These are phyloP conservation scores for Drosophila willistoni DNA, from an alignment of 1,140 invertebrate species.

Conservation along the genomic window DNA sequence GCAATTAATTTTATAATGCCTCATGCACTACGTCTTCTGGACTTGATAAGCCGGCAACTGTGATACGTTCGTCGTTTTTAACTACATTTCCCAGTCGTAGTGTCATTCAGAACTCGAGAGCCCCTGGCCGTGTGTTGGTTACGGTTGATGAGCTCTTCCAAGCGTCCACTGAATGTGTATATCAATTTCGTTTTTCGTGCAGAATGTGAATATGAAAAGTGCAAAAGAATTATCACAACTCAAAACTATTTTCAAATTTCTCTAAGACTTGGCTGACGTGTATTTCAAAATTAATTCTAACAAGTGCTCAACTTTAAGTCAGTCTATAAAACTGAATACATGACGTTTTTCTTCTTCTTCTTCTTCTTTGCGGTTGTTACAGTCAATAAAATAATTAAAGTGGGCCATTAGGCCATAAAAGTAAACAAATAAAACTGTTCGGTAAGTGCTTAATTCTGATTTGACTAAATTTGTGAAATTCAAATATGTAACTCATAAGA, in stretches of 20 bases:
- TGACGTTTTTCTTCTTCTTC: too few relatives aligned
- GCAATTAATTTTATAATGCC: conserved; percentile 55
- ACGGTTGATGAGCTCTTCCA: conserved; percentile 61
- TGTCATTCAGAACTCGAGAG: conserved; percentile 45
- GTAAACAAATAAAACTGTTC: not conserved
- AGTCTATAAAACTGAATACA: not conserved
- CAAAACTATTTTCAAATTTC: conserved; percentile 41
- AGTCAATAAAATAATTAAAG: not conserved
- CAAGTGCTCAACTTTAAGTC: not conserved
- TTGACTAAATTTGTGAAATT: conserved; percentile 1
- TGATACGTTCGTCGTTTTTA: conserved; percentile 29
- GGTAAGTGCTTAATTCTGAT: conserved; percentile 20
- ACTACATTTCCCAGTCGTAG: conserved; percentile 23
- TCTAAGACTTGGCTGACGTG: conserved; percentile 37
- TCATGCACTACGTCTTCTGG: conserved; percentile 51
- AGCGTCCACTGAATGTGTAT: conserved; percentile 11
- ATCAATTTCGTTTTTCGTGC: conserved; percentile 30
- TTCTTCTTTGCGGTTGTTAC: not conserved
- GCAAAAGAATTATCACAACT: not conserved
- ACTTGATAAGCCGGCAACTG: conserved; percentile 59
- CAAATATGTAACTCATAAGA: not conserved
- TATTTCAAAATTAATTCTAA: not conserved
- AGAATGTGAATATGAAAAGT: conserved; percentile 66
- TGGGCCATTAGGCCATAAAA: not conserved
- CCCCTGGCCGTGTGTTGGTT: conserved; percentile 41